Evolutionary conservation across 2,113 vertebrate genomes (phyloP), one percentile per base, ranked within the genome.

Genomic region (Baryphthengus martii): DNA sequence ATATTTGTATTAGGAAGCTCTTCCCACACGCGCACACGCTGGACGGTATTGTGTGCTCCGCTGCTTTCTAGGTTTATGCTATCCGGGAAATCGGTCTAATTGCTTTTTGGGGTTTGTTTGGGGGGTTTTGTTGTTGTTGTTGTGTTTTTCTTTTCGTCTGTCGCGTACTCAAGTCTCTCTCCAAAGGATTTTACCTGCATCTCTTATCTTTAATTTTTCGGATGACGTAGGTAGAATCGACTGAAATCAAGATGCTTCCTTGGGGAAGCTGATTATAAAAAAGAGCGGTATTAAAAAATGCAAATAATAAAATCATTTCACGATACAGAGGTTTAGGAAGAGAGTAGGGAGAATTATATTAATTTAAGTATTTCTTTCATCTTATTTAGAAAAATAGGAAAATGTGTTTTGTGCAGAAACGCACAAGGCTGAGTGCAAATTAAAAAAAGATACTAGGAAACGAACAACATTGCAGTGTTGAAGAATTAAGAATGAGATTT

Each of bases 1-100:
- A 96, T 97, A 96, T 97, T 97, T 97, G 80, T 96, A 28, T 97
- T 96, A 96, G 81, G 93, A 96, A 95, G 89, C 77, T 72, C 50
- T 91, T 90, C 40, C 56, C 92, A 20, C 75, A 11, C 67, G 55
- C 4, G 6, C 40, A 58, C n/a, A 26, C 62, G 44, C 88, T 96
- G 95, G 84, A 97, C 62, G 81, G 63, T 92, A 96, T 89, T 91
- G 88, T 94, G 72, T 71, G 82, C 80, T 96, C 88, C 9, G 17
- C 77, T 82, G 72, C 78, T 96, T 85, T 89, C 56, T 55, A 74
- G 91, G 59, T 85, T 85, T 45, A 85, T 62, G 33, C 62, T 75
- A 59, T 65, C 83, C 87, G 83, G 59, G 80, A 97, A 97, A 96
- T 93, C 95, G 84, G 95, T 97, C 49, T 97, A 96, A 97, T 97